Evolutionary conservation across 2,113 vertebrate species (phyloP), one percentile per base, ranked within the genome.

Genomic region (Clarias macrocephalus): DNA sequence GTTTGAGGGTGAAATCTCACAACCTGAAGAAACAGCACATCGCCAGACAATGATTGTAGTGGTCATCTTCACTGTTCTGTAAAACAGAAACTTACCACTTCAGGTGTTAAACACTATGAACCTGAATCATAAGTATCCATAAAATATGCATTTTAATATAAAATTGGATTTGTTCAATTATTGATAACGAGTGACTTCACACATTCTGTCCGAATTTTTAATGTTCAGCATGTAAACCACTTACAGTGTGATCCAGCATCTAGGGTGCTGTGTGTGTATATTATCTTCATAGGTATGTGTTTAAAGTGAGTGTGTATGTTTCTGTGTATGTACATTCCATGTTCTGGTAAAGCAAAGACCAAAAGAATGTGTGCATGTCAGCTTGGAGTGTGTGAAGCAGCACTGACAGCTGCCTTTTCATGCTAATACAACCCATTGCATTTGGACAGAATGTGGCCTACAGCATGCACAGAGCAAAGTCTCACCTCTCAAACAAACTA

Each of bases 141-240:
- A 90, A 94, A 92, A 90, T 76, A 86, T 68, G 73, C 86, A 91
- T 93, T 92, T 92, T 23, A 91, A 87, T 91, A 80, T 89, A 92
- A 89, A 93, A 79, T 91, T 57, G 82, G 6, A 86, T 87, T 63
- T 86, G 63, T 88, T 90, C 23, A n/a, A 86, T 86, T 63, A 80
- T 68, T 70, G 89, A 88, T 91, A 60, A 87, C 33, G 73, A 68
- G 79, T 25, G n/a, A 88, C 16, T 82, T 75, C 80, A 87, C 63
- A 68, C 87, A 87, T 82, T 65, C 83, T 59, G 80, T 86, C 87
- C 65, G 72, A 88, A 72, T 82, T 89, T 89, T 87, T 28, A 86
- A 89, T 77, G 42, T 86, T 63, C 88, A 93, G 90, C 42, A 84
- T 37, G 52, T 90, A 83, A 88, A 80, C 87, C 37, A 81, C 66